Percentiles rank a stretch among this genome's conserved stretches.
Conservation (phyloP, 2,888 invertebrate species). For the Drosophila nr. perissopoda region DNA sequence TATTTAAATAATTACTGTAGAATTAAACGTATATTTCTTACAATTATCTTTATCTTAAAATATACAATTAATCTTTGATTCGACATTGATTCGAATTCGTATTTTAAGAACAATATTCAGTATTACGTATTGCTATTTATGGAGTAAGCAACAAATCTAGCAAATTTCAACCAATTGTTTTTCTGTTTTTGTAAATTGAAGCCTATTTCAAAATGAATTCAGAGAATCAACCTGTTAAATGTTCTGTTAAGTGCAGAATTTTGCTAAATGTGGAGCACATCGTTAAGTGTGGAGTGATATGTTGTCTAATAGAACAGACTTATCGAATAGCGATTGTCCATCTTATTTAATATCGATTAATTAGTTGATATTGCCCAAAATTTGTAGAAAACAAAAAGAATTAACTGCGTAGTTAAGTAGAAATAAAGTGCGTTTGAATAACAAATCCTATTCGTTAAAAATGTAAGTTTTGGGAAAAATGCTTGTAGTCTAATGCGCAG, state of each 20-base stretch:
- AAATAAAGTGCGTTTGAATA: conserved; percentile 47
- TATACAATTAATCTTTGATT: not conserved
- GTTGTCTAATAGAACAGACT: not conserved
- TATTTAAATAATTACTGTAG: not conserved
- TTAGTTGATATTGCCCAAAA: conserved; percentile 50
- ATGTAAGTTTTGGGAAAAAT: conserved; percentile 44
- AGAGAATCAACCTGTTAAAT: not conserved
- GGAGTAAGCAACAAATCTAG: not conserved
- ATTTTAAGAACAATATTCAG: not conserved
- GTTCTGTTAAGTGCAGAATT: not conserved
- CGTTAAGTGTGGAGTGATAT: conserved; percentile 17
- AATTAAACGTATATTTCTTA: not conserved
- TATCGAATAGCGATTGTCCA: conserved; percentile 35
- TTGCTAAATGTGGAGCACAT: conserved; percentile 6
- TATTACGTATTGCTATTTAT: not conserved
- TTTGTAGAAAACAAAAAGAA: conserved; percentile 59
- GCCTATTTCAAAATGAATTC: not conserved
- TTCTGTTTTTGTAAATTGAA: not conserved
- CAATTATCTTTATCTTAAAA: not conserved
- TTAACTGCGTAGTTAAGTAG: conserved; percentile 69
- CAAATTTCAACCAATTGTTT: not conserved
- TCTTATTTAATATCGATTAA: conserved; percentile 34
- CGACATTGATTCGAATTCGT: not conserved
- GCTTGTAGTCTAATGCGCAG: not conserved
- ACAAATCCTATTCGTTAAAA: conserved; percentile 14